phyloP scores from a whole-genome alignment of 2,797 vertebrate genomes.

The Apodemus agrarius region DNA sequence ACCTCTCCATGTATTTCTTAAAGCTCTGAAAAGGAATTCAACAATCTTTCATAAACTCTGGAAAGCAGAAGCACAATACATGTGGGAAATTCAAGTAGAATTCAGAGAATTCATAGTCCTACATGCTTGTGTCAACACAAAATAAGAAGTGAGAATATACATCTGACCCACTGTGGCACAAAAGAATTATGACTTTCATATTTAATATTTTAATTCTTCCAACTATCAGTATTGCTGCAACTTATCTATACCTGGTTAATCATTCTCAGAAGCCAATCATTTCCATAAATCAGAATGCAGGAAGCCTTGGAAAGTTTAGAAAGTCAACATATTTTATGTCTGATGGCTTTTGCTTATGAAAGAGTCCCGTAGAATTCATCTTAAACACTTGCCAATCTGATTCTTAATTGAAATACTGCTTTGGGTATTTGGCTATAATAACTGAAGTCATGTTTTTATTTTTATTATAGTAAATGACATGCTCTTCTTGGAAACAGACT shows the following conservation, averaged over 20 bases:
- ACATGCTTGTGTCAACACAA: neutral
- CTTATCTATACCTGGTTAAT: neutral
- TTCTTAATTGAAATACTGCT: slow-evolving; percentile 68
- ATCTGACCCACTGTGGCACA: neutral
- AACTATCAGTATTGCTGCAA: neutral
- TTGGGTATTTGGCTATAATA: slow-evolving; percentile 64
- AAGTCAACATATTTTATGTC: slow-evolving; percentile 24
- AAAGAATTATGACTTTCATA: neutral
- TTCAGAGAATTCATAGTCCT: slow-evolving; percentile 63
- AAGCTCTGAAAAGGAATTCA: neutral
- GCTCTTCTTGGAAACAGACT: slow-evolving; percentile 19
- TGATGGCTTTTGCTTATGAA: slow-evolving; percentile 17
- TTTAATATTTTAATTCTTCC: slow-evolving; percentile 8
- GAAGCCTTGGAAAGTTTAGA: slow-evolving; percentile 6
- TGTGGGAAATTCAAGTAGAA: neutral
- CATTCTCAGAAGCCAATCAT: slow-evolving; percentile 31
- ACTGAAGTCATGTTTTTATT: slow-evolving; percentile 8
- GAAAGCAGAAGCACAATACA: neutral
- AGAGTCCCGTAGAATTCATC: slow-evolving; percentile 38
- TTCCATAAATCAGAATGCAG: neutral
- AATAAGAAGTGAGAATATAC: neutral
- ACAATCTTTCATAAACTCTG: neutral
- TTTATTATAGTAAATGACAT: slow-evolving; percentile 54
- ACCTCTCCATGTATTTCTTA: neutral
- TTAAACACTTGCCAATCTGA: slow-evolving; percentile 31